A percentile compares a stretch with the other conserved stretches of the same genome.
phyloP scores from a whole-genome alignment of 2,888 invertebrate genomes.

The Caenorhabditis sulstoni region DNA sequence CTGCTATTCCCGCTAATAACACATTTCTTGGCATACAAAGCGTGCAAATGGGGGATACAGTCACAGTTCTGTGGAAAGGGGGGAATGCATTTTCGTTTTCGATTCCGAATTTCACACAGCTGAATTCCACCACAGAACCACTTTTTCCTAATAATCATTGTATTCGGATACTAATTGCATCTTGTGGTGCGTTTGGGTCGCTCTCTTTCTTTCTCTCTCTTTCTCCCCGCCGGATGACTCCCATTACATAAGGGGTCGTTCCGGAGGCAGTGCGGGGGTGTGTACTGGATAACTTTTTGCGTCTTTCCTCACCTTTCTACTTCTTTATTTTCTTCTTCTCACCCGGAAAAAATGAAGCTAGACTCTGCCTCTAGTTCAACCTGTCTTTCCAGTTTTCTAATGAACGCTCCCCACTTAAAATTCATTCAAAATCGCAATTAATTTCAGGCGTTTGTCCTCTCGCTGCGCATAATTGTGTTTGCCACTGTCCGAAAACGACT shows the following conservation, averaged over 20 bases:
- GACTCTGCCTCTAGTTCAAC: no score
- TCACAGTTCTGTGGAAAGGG: no score
- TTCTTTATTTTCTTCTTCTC: conserved; percentile 7
- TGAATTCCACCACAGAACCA: background rate
- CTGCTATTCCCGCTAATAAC: background rate
- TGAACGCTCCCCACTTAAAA: no score
- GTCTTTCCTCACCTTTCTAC: background rate
- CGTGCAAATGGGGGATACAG: background rate
- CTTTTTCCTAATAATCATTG: conserved; percentile 57
- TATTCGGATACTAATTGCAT: conserved; percentile 59
- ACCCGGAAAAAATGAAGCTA: no score
- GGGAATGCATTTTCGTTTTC: background rate
- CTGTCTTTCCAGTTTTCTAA: no score
- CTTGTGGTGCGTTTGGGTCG: conserved; percentile 34
- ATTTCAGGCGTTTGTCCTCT: conserved; percentile 67
- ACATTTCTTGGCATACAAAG: conserved; percentile 7
- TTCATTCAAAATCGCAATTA: conserved; percentile 14
- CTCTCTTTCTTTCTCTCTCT: no score
- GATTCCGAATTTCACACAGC: no score
- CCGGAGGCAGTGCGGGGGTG: background rate
- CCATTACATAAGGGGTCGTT: conserved; percentile 35
- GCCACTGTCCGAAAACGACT: conserved; percentile 51
- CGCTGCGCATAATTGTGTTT: conserved; percentile 64
- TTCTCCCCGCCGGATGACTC: conserved; percentile 10
- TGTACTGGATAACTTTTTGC: conserved; percentile 38